Percentiles rank a stretch among this genome's conserved stretches.
Evolutionary conservation across 2,888 invertebrate species (phyloP).

Genomic region (Xylota sylvarum): DNA sequence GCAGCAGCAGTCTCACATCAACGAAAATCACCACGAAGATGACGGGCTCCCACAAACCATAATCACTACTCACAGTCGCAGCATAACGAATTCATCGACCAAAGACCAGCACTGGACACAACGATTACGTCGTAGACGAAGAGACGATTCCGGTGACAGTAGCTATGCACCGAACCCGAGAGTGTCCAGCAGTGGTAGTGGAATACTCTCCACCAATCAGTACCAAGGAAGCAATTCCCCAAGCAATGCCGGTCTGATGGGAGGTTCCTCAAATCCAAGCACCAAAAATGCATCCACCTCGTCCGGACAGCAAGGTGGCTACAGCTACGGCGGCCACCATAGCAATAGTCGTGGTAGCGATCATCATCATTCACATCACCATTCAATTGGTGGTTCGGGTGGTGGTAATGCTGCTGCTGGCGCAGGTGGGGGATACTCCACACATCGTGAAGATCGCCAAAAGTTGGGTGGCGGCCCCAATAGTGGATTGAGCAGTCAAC

Average conservation of each 20-base stretch:
- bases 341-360: constrained; percentile 65
- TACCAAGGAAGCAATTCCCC: constrained; percentile 48
- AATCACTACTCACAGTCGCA: constrained; percentile 65
- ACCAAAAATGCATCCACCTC: constrained; percentile 78
- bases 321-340: constrained; percentile 67
- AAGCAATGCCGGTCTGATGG: constrained; percentile 58
- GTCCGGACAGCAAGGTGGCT: constrained; percentile 77
- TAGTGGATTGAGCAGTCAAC: constrained; percentile 58
- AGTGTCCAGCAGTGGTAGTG: constrained; percentile 67
- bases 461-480: constrained; percentile 63
- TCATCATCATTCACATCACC: constrained; percentile 78
- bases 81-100: constrained; percentile 72
- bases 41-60: constrained; percentile 56
- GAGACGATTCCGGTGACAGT: constrained; percentile 82
- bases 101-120: constrained; percentile 82
- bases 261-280: constrained; percentile 76
- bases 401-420: constrained; percentile 72
- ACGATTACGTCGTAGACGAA: constrained; percentile 81
- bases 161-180: constrained; percentile 81
- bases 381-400: constrained; percentile 77
- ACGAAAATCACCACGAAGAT: constrained; percentile 69
- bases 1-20: constrained; percentile 64
- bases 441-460: constrained; percentile 78
- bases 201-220: constrained; percentile 59
- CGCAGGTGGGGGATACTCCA: constrained; percentile 78